Evolutionary conservation across 2,888 invertebrate species (phyloP), one percentile per base, ranked within the genome.

Genomic region (Strigamia maritima): DNA sequence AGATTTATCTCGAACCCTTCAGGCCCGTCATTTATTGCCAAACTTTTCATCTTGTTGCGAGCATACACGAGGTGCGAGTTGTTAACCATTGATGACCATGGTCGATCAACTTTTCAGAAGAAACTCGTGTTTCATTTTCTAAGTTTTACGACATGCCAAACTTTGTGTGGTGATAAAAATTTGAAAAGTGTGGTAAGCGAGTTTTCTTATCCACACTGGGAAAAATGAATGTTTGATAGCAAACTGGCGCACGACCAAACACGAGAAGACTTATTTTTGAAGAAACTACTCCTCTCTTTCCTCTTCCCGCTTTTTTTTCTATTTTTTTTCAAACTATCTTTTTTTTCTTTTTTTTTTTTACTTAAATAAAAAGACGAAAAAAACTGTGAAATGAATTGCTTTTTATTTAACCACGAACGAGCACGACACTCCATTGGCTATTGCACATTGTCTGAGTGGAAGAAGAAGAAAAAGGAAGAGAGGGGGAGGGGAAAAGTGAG

Each of bases 1-100:
- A 74, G 74, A 74, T 74, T 74, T 74, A 74, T 74, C 35, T 74
- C 35, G 16, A 74, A 74, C 35, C 35, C 35, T 49, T 49, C 49
- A 49, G 49, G 49, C 49, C 49, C 19, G 49, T 49, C 49, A 49
- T 49, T 49, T 49, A 49, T 49, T 19, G 49, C n/a, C n/a, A 49
- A 49, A 49, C 49, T 49, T 49, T 49, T n/a, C 49, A 49, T 49
- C 49, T 49, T 49, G 49, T 49, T 49, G 49, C 49, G 49, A 49
- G 49, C 19, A 1, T 16, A 19, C n/a, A 49, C 49, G 49, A 49
- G 49, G 49, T 49, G 49, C 49, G 49, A 49, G 49, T 49, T 49
- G 49, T 49, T 49, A 49, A 49, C n/a, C 49, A 49, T 49, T 49
- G 49, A 49, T 49, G 49, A 49, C 49, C 49, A 3, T 14, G 49